These are phyloP conservation scores for Drosophila pseudoobscura DNA, from an alignment of 1,140 invertebrate genomes.

Conservation along the genomic window DNA sequence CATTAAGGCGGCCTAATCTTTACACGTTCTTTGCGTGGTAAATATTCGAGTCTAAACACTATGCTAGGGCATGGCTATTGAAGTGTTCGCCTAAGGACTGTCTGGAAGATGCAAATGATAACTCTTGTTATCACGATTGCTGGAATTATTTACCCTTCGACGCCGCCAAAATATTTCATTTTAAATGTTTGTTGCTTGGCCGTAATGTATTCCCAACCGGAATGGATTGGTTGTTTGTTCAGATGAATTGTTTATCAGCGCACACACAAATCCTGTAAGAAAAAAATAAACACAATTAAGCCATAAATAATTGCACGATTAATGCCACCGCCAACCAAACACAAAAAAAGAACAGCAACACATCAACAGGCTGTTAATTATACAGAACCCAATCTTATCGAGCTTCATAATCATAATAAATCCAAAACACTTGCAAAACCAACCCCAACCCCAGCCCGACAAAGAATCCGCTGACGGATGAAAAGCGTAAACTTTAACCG, in stretches of 20 bases:
- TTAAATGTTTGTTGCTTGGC: slow-evolving; percentile 4
- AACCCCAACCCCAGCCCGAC: background rate
- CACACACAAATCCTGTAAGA: slow-evolving; percentile 30
- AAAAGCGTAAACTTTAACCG: slow-evolving; percentile 1
- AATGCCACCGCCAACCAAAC: slow-evolving; percentile 6
- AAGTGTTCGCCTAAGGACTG: slow-evolving; percentile 3
- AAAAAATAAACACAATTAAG: slow-evolving; percentile 32
- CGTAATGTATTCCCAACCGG: slow-evolving; percentile 18
- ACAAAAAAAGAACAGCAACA: background rate
- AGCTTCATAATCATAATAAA: slow-evolving; percentile 20
- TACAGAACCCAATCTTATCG: slow-evolving; percentile 54
- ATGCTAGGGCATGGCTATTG: slow-evolving; percentile 1
- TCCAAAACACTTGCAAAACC: slow-evolving; percentile 27
- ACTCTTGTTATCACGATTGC: slow-evolving; percentile 16
- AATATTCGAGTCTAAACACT: background rate
- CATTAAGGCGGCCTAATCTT: slow-evolving; percentile 45
- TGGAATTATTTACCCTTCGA: slow-evolving; percentile 64
- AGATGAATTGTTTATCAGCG: background rate
- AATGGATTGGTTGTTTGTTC: slow-evolving; percentile 27
- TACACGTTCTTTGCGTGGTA: slow-evolving; percentile 12
- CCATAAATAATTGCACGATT: slow-evolving; percentile 37
- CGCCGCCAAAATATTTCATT: slow-evolving; percentile 72
- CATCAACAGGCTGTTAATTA: slow-evolving; percentile 26
- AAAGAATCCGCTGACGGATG: slow-evolving; percentile 42
- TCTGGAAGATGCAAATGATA: slow-evolving; percentile 17